Base-by-base conservation (phyloP, 2,797 vertebrate genomes). In the Phrynocephalus vlangalii region DNA sequence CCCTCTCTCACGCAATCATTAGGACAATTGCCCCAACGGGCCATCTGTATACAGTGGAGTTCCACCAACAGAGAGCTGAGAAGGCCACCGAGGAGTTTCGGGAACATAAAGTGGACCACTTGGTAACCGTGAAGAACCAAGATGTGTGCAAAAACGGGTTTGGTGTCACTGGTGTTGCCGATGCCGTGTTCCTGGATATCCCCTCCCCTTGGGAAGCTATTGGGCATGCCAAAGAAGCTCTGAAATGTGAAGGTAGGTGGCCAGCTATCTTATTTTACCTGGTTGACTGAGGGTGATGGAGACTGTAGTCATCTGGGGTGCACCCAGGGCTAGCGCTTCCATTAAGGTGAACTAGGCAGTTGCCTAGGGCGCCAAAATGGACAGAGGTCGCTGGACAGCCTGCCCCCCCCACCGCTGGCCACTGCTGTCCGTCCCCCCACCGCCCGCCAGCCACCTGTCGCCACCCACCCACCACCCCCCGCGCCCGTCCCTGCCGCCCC, bases 191-290 rank as follows among this genome's bases (percentile, higher is more conserved):
- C 95, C 96, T 99, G 92, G 99, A 99, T 95, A 99, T 99, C 92
- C 99, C 99, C 0, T 98, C 98, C 0, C 99, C 99, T 0, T 99
- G 99, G 99, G 98, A 99, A 95, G 98, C 99, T 0, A 97, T 99
- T 91, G 92, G 92, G 22, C 98, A 99, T 6, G 98, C 98, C 90
- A 98, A 98, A 94, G 92, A 96, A 0, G 98, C 98, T 0, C 93
- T 99, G 93, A 99, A 98, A 96, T 96, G 82, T 50, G 98, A 98
- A 95, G 99, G 99, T 99, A 92, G 88, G 72, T 77, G 30, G 38
- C 72, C 48, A 82, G 3, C 91, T 56, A 68, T 44, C 16, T 38
- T 73, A 73, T 73, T 73, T 73, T 16, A 3, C 8, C 50, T 56
- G 56, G 50, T 8, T 73, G 70, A 70, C 22, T 72, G 30, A 20